phyloP scores from a whole-genome alignment of 2,888 invertebrate species.

The Acronicta aceris region DNA sequence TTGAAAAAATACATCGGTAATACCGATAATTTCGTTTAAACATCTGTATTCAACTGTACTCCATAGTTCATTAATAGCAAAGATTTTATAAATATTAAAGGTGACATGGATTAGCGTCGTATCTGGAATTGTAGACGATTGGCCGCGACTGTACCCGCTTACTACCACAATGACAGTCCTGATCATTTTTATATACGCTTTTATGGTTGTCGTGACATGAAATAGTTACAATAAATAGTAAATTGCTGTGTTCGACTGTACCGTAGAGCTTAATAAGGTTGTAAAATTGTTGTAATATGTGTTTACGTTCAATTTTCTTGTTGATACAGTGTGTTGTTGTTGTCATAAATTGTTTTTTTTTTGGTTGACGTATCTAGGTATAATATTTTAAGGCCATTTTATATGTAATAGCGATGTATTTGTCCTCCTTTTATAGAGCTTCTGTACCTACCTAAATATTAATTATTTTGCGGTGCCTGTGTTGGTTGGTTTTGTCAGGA shows the following conservation, averaged over 20 bases:
- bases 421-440: too few species aligned
- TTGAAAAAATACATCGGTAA: too few species aligned
- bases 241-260: slow-evolving; percentile 6
- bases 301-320: slow-evolving; percentile 3
- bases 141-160: slow-evolving; percentile 18
- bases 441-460: too few species aligned
- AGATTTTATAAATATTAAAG: slow-evolving; percentile 27
- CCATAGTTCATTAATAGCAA: slow-evolving; percentile 26
- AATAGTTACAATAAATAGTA: slow-evolving; percentile 1
- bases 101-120: slow-evolving; percentile 20
- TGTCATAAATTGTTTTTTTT: neutral
- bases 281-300: neutral
- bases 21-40: slow-evolving; percentile 3
- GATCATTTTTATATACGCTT: slow-evolving; percentile 32
- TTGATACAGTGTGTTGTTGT: too few species aligned
- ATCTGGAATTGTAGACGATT: slow-evolving; percentile 14
- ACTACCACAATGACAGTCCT: slow-evolving; percentile 15
- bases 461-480: too few species aligned
- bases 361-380: neutral
- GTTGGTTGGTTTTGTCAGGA: too few species aligned
- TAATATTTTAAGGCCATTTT: too few species aligned
- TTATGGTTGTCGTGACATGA: slow-evolving; percentile 6
- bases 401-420: too few species aligned
- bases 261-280: slow-evolving; percentile 1
- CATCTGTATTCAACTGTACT: slow-evolving; percentile 14